phyloP scores from a whole-genome alignment of 2,797 vertebrate genomes.

The Ctenochaetus hawaiiensis region DNA sequence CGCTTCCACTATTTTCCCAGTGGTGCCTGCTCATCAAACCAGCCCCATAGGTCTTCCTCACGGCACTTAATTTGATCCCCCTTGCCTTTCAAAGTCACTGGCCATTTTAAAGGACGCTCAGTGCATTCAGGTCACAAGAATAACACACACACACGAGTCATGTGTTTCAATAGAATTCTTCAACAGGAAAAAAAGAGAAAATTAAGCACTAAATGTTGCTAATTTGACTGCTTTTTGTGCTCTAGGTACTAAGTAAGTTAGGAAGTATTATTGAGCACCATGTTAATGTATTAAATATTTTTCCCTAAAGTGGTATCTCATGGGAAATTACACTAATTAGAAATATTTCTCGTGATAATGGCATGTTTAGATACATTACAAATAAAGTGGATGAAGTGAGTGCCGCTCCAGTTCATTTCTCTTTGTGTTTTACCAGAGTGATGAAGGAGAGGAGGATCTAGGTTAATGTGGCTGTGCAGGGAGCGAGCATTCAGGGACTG shows the following conservation, averaged over 20 bases:
- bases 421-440: slow-evolving; percentile 80
- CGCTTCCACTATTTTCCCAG: slow-evolving; percentile 32
- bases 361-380: slow-evolving; percentile 83
- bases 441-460: slow-evolving; percentile 81
- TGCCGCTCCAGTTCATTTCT: slow-evolving; percentile 74
- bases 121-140: slow-evolving; percentile 58
- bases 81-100: slow-evolving; percentile 75
- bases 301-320: slow-evolving; percentile 73
- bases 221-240: slow-evolving; percentile 39
- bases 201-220: slow-evolving; percentile 40
- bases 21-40: slow-evolving; percentile 63
- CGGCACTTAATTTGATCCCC: slow-evolving; percentile 80
- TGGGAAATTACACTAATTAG: slow-evolving; percentile 80
- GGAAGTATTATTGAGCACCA: slow-evolving; percentile 57
- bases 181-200: slow-evolving; percentile 16
- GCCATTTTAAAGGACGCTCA: slow-evolving; percentile 66
- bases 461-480: slow-evolving; percentile 82
- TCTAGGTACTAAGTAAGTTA: slow-evolving; percentile 49
- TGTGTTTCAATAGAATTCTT: slow-evolving; percentile 25
- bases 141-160: slow-evolving; percentile 34
- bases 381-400: slow-evolving; percentile 72
- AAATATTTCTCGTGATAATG: slow-evolving; percentile 76
- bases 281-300: slow-evolving; percentile 67
- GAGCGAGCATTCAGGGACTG: slow-evolving; percentile 82
- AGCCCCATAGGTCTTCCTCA: slow-evolving; percentile 55